Percentiles rank a stretch among this genome's conserved stretches.
Evolutionary conservation across 2,797 vertebrate species (phyloP).

Genomic region (Hippopotamyrus pictus): DNA sequence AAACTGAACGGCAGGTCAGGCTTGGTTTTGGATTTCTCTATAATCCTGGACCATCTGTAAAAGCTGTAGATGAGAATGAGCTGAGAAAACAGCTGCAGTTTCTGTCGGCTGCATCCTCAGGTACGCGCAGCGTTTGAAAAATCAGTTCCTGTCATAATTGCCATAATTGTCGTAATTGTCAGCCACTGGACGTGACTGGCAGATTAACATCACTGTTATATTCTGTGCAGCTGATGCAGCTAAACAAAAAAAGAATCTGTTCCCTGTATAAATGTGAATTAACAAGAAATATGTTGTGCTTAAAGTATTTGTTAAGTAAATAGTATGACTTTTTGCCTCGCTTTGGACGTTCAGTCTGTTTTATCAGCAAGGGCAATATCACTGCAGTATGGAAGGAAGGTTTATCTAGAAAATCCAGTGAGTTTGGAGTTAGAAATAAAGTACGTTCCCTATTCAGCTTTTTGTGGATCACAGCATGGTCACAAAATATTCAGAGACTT

Average conservation of each 20-base stretch:
- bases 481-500: background rate
- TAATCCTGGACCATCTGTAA: background rate
- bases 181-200: background rate
- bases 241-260: background rate
- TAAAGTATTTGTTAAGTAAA: background rate
- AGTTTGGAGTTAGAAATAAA: background rate
- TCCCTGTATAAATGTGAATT: background rate
- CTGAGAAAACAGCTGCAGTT: background rate
- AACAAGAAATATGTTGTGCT: background rate
- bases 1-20: background rate
- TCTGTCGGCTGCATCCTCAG: background rate
- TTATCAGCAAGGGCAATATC: background rate
- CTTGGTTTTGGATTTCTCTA: background rate
- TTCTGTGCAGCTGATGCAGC: background rate
- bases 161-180: background rate
- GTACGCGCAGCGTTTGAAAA: background rate
- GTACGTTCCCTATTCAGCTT: background rate
- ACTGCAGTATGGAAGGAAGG: background rate
- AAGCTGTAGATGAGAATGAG: background rate
- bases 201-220: background rate
- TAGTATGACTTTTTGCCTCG: background rate
- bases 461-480: background rate
- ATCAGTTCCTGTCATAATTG: background rate
- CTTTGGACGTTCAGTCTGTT: background rate
- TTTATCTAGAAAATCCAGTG: background rate